These are phyloP conservation scores for Armadillidium nasatum DNA, from an alignment of 1,140 invertebrate species.

Conservation along the genomic window DNA sequence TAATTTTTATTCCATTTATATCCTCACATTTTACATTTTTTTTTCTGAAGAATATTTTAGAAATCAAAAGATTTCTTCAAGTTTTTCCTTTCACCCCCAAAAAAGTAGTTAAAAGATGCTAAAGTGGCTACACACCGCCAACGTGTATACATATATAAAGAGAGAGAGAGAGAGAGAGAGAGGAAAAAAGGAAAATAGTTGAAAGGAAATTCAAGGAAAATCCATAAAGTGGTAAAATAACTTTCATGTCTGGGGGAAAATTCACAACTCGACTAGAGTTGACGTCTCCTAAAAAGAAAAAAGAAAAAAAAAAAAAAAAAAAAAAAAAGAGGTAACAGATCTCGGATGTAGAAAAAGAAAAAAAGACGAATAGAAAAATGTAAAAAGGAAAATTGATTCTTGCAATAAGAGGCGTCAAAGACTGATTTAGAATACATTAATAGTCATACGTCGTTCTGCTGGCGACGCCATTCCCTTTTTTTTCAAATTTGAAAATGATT, in stretches of 20 bases:
- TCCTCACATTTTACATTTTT: no score
- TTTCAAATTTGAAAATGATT: not conserved
- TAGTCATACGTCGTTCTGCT: not conserved
- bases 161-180: not conserved
- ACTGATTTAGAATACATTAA: not conserved
- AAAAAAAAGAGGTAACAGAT: not conserved
- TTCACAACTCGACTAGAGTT: not conserved
- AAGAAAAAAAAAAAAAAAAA: not conserved
- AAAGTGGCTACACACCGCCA: slow-evolving; percentile 3
- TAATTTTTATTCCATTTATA: no score
- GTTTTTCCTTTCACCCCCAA: not conserved
- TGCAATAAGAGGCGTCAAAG: not conserved
- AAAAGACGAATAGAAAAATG: not conserved
- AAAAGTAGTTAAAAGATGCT: not conserved
- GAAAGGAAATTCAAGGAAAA: not conserved
- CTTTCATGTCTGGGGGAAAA: not conserved
- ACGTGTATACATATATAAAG: not conserved
- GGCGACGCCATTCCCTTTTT: not conserved
- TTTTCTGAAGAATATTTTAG: no score
- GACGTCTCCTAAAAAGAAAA: not conserved
- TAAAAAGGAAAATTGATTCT: not conserved
- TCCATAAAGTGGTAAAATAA: slow-evolving; percentile 10
- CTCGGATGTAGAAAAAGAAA: not conserved
- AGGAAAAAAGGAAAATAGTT: not conserved
- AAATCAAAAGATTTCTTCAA: no score